Conservation (phyloP, 2,888 invertebrate genomes). For the Dryadula phaetusa region DNA sequence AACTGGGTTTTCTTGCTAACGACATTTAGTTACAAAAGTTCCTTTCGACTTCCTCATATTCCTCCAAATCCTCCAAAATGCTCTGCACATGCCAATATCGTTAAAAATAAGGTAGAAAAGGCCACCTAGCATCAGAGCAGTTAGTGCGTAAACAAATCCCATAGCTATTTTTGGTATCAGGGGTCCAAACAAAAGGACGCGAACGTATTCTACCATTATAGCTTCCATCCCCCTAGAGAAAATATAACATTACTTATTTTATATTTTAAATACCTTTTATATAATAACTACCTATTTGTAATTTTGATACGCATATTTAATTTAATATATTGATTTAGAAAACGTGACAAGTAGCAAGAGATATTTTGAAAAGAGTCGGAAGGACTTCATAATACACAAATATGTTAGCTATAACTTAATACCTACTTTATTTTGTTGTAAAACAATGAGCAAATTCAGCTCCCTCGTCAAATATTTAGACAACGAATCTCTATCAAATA, state of each 20-base stretch:
- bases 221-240: conserved; percentile 52
- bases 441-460: background rate
- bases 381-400: too few species aligned
- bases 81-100: conserved; percentile 87
- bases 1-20: background rate
- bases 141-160: conserved; percentile 85
- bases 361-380: too few species aligned
- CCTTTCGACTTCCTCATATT: conserved; percentile 64
- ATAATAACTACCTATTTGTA: too few species aligned
- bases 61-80: conserved; percentile 89
- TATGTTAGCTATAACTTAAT: too few species aligned
- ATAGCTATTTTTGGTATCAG: conserved; percentile 87
- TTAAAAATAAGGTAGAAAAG: conserved; percentile 86
- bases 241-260: conserved; percentile 1
- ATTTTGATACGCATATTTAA: too few species aligned
- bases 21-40: background rate
- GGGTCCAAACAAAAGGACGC: conserved; percentile 51
- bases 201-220: conserved; percentile 50
- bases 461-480: too few species aligned
- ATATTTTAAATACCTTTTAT: too few species aligned
- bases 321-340: background rate
- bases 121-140: conserved; percentile 54
- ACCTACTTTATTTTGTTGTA: background rate
- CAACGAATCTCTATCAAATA: too few species aligned
- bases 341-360: too few species aligned